Percentiles rank a stretch among this genome's conserved stretches.
Conservation (phyloP, 2,888 invertebrate species). For the Alcis repandata region DNA sequence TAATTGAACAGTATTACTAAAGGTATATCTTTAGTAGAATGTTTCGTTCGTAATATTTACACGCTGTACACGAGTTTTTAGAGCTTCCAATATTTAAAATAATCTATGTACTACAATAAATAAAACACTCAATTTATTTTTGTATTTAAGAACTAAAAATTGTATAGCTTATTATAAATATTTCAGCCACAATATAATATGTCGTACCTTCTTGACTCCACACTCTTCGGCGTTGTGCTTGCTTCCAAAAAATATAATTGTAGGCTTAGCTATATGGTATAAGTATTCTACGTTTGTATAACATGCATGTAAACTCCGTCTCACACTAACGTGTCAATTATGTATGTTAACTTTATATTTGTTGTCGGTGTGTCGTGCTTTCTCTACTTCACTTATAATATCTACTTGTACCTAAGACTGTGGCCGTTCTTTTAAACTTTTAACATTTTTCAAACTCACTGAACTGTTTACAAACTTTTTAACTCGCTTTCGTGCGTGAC, state of each 20-base stretch:
- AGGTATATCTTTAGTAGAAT: too few relatives aligned
- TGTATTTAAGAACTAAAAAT: too few relatives aligned
- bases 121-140: not conserved
- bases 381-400: conserved; percentile 48
- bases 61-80: too few relatives aligned
- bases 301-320: conserved; percentile 59
- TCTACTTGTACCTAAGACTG: conserved; percentile 33
- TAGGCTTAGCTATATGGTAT: too few relatives aligned
- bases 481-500: too few relatives aligned
- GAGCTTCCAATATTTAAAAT: too few relatives aligned
- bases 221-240: conserved; percentile 75
- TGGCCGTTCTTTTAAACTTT: conserved; percentile 30
- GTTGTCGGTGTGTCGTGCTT: conserved; percentile 58
- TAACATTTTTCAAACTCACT: too few relatives aligned
- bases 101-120: too few relatives aligned
- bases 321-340: conserved; percentile 75
- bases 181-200: conserved; percentile 39
- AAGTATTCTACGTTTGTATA: conserved; percentile 48
- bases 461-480: too few relatives aligned
- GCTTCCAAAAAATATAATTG: conserved; percentile 53
- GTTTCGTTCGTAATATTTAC: too few relatives aligned
- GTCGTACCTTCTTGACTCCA: conserved; percentile 35
- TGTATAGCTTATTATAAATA: not conserved
- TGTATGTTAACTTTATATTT: conserved; percentile 54
- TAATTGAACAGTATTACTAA: too few relatives aligned